Percentiles rank a stretch among this genome's conserved stretches.
Evolutionary conservation across 2,888 invertebrate genomes (phyloP).

Genomic region (Watsonalla cultraria): DNA sequence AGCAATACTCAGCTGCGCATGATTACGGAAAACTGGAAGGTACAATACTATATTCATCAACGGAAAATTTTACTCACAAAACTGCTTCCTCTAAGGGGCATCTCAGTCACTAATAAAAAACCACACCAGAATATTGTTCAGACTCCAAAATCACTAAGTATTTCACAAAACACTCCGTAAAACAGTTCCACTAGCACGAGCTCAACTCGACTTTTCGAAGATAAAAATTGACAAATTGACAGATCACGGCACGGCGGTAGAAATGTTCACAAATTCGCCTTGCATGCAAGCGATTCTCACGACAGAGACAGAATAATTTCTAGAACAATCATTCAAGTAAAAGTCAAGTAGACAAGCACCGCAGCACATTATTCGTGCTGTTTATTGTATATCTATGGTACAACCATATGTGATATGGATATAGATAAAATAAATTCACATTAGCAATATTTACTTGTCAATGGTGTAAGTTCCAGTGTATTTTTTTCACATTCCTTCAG

Average conservation of each 20-base stretch:
- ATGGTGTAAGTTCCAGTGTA: too few species aligned
- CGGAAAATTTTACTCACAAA: constrained; percentile 56
- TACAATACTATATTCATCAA: constrained; percentile 32
- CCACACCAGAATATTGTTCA: constrained; percentile 18
- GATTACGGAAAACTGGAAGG: constrained; percentile 20
- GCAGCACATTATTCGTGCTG: neutral
- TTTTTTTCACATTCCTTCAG: too few species aligned
- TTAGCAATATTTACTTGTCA: too few species aligned
- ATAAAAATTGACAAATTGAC: constrained; percentile 38
- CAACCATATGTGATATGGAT: too few species aligned
- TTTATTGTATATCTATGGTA: neutral
- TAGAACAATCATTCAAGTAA: constrained; percentile 50
- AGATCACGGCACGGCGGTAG: constrained; percentile 5
- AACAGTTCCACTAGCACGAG: constrained; percentile 16
- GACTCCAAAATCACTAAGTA: constrained; percentile 9
- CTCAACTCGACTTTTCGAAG: constrained; percentile 24
- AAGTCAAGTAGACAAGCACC: neutral
- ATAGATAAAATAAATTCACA: too few species aligned
- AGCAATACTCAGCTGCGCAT: constrained; percentile 21
- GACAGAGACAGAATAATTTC: too few species aligned
- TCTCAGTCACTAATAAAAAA: constrained; percentile 48
- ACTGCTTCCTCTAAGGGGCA: constrained; percentile 67
- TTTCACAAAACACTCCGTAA: constrained; percentile 23
- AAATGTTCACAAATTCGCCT: constrained; percentile 29
- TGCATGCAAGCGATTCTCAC: too few species aligned